Evolutionary conservation across 2,797 vertebrate species (phyloP).

Genomic region (Pterois miles): DNA sequence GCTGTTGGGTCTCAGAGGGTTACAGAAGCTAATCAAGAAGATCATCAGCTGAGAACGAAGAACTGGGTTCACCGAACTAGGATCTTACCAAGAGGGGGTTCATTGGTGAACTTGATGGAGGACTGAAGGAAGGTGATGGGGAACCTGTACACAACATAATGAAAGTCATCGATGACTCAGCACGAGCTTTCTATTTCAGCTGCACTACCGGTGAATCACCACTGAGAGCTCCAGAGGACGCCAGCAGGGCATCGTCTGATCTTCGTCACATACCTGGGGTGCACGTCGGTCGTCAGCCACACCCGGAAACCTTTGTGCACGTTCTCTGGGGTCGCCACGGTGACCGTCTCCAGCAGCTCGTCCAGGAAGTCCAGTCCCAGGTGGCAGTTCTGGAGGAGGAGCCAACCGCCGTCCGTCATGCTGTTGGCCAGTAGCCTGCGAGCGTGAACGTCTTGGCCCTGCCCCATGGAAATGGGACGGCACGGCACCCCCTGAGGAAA

Average conservation of each 20-base stretch:
- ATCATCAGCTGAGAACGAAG: background rate
- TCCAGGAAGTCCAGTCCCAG: conserved; percentile 87
- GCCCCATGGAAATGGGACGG: conserved; percentile 88
- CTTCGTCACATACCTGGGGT: conserved; percentile 62
- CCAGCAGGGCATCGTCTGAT: too few species aligned
- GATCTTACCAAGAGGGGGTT: conserved; percentile 82
- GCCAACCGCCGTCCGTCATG: conserved; percentile 88
- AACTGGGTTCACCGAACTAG: background rate
- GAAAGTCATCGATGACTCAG: too few species aligned
- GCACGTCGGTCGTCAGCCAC: conserved; percentile 88
- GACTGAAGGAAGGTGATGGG: conserved; percentile 89
- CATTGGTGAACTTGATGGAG: conserved; percentile 91
- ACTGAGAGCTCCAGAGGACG: too few species aligned
- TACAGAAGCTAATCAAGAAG: too few species aligned
- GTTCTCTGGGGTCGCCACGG: conserved; percentile 55
- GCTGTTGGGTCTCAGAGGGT: too few species aligned
- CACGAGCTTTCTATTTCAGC: background rate
- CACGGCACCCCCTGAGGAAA: conserved; percentile 79
- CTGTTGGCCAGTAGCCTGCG: conserved; percentile 84
- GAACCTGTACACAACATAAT: conserved; percentile 67
- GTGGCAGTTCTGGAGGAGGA: conserved; percentile 90
- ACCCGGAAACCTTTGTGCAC: conserved; percentile 80
- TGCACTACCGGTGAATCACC: background rate
- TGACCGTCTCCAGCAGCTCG: conserved; percentile 86
- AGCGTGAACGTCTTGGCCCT: conserved; percentile 88